Evolutionary conservation across 2,888 invertebrate genomes (phyloP), one percentile per base, ranked within the genome.

Genomic region (Sepioteuthis lessoniana): DNA sequence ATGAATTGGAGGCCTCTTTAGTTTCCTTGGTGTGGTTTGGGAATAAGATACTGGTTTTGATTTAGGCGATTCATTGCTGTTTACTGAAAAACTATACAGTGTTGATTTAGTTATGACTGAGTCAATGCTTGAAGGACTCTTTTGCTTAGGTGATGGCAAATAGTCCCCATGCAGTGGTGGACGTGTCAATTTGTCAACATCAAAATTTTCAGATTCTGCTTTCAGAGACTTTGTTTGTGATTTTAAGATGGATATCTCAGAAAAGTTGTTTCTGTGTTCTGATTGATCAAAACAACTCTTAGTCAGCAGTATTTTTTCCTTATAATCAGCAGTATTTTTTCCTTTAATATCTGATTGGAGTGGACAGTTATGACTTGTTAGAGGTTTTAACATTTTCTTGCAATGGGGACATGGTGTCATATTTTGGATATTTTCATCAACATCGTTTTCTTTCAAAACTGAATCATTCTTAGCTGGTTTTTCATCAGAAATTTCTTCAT

Each of bases 391-490:
- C n/a, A n/a, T n/a, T n/a, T n/a, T n/a, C n/a, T n/a, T n/a, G n/a
- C n/a, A n/a, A n/a, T n/a, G n/a, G n/a, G n/a, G n/a, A n/a, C n/a
- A n/a, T n/a, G n/a, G n/a, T n/a, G n/a, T n/a, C n/a, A n/a, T n/a
- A n/a, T n/a, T n/a, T n/a, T n/a, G n/a, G n/a, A n/a, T n/a, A n/a
- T n/a, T n/a, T n/a, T n/a, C n/a, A n/a, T n/a, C n/a, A n/a, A n/a
- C n/a, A n/a, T n/a, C n/a, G n/a, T n/a, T n/a, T n/a, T n/a, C 94
- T 95, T 90, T 95, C 94, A 37, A 96, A 94, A 94, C 95, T 95
- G 95, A 96, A 96, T 50, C 50, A 19, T 16, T 50, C 16, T 21
- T 50, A 3, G 16, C 21, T 50, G 0, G 5, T 76, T 76, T 13
- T 2, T 10, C n/a, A n/a, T 76, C 76, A 76, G 31, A 10, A 5